These are phyloP conservation scores for Hypselothyrea guttata DNA, from an alignment of 2,888 invertebrate species.

Conservation along the genomic window DNA sequence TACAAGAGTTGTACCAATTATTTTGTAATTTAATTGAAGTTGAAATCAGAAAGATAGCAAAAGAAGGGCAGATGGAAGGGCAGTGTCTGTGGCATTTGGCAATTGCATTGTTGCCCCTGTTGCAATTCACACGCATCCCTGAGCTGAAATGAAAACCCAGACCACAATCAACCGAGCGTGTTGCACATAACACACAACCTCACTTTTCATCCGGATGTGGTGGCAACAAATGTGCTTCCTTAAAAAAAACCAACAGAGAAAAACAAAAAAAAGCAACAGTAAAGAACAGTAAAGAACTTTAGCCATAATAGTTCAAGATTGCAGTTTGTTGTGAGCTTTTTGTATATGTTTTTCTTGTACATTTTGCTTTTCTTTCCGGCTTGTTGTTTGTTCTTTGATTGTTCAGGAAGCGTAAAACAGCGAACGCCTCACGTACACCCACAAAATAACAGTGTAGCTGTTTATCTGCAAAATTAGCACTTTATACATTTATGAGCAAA, in stretches of 20 bases:
- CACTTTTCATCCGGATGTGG: slow-evolving; percentile 51
- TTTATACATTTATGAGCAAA: slow-evolving; percentile 44
- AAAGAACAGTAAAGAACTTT: slow-evolving; percentile 9
- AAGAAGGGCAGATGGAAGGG: background rate
- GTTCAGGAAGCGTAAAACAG: slow-evolving; percentile 38
- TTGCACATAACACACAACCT: slow-evolving; percentile 47
- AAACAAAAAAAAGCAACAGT: background rate
- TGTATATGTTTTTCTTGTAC: background rate
- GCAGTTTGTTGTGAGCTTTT: slow-evolving; percentile 43
- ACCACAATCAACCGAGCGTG: slow-evolving; percentile 40
- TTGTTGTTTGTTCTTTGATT: slow-evolving; percentile 20
- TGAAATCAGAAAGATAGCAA: background rate
- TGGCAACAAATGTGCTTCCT: slow-evolving; percentile 47
- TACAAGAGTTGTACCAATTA: too few species aligned
- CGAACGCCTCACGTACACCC: slow-evolving; percentile 42
- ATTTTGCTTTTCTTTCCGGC: background rate
- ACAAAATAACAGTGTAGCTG: slow-evolving; percentile 3
- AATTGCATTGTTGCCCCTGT: background rate
- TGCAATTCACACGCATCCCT: slow-evolving; percentile 29
- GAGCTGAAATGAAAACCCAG: slow-evolving; percentile 2
- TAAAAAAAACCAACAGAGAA: background rate
- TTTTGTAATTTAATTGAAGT: too few species aligned
- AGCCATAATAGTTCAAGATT: slow-evolving; percentile 37
- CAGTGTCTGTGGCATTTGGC: slow-evolving; percentile 1
- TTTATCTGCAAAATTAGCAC: slow-evolving; percentile 53